phyloP scores from a whole-genome alignment of 2,888 invertebrate species.

The Dysmachus trigonus region DNA sequence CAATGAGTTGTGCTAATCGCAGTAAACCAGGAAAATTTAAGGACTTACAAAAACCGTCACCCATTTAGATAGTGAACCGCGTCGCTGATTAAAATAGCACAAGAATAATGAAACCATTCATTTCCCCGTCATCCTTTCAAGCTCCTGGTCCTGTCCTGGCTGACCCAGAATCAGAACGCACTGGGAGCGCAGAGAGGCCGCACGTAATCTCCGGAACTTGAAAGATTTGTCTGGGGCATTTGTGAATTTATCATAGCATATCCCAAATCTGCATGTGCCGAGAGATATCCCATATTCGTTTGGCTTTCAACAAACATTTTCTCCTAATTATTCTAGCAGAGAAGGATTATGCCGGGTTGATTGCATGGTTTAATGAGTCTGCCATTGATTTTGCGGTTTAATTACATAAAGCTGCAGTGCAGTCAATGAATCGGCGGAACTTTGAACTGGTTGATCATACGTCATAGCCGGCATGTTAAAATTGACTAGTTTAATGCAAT shows the following conservation, averaged over 20 bases:
- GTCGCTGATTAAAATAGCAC: conserved; percentile 24
- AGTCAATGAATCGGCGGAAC: conserved; percentile 46
- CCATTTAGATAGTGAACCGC: conserved; percentile 18
- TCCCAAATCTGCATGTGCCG: conserved; percentile 31
- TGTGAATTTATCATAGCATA: conserved; percentile 46
- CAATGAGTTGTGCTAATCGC: background rate
- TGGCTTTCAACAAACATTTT: conserved; percentile 42
- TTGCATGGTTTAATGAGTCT: conserved; percentile 49
- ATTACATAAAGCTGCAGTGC: conserved; percentile 50
- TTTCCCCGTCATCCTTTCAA: background rate
- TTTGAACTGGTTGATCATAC: conserved; percentile 40
- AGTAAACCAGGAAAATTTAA: background rate
- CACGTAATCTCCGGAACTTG: conserved; percentile 47
- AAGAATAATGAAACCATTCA: conserved; percentile 41
- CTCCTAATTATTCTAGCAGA: conserved; percentile 43
- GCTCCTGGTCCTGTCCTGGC: background rate
- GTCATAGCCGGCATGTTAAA: conserved; percentile 13
- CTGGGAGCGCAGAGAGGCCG: background rate
- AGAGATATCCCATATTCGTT: conserved; percentile 17
- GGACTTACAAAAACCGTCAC: background rate
- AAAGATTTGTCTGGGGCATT: conserved; percentile 47
- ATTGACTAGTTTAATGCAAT: conserved; percentile 41
- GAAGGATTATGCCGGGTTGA: conserved; percentile 46
- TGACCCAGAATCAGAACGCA: conserved; percentile 19
- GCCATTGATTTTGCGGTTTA: conserved; percentile 50